Conservation (phyloP, 2,888 invertebrate species). For the Standfussiana lucernea region DNA sequence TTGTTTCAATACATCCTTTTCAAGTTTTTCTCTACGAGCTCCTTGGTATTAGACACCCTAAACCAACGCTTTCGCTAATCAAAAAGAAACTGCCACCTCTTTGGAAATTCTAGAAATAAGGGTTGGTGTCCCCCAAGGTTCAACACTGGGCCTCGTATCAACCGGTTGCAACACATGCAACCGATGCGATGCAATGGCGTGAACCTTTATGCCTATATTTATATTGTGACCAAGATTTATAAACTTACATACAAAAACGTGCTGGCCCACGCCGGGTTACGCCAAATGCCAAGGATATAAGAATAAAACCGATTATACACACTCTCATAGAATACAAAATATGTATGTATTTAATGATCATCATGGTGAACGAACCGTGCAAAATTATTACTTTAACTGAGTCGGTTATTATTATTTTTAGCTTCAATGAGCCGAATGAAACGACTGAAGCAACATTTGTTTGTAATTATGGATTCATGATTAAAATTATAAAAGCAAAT, state of each 20-base stretch:
- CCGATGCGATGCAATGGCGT: not conserved
- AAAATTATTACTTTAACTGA: slow-evolving; percentile 30
- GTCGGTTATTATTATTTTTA: slow-evolving; percentile 41
- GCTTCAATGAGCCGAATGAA: slow-evolving; percentile 27
- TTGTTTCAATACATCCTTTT: no score
- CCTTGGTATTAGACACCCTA: no score
- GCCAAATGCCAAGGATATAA: slow-evolving; percentile 14
- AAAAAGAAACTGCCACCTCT: not conserved
- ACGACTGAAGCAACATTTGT: slow-evolving; percentile 46
- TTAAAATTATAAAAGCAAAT: slow-evolving; percentile 31
- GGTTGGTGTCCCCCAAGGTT: not conserved
- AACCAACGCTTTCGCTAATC: no score
- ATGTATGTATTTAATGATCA: not conserved
- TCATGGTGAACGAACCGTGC: slow-evolving; percentile 13
- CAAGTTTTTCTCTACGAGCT: no score
- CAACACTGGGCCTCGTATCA: not conserved
- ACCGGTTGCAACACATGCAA: not conserved
- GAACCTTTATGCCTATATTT: no score
- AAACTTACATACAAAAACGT: no score
- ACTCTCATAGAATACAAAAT: not conserved
- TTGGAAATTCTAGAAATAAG: not conserved
- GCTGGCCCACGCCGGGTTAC: no score
- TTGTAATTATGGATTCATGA: slow-evolving; percentile 50
- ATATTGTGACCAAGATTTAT: no score
- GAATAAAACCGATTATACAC: slow-evolving; percentile 8